These are phyloP conservation scores for Iselma pallidipennis DNA, from an alignment of 2,888 invertebrate species.

Conservation along the genomic window DNA sequence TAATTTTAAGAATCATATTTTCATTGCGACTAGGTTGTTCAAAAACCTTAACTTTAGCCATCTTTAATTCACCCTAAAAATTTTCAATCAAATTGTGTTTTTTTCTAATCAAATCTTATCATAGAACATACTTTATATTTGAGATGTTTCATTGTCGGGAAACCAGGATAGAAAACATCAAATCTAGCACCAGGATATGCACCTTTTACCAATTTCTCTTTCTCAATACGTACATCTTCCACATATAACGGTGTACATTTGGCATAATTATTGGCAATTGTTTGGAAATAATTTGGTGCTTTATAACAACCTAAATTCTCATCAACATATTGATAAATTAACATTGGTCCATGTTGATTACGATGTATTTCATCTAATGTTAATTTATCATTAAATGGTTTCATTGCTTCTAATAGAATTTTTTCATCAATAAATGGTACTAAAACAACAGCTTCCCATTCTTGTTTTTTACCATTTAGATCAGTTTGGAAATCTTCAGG, in stretches of 20 bases:
- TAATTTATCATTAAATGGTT: constrained; percentile 66
- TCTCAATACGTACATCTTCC: constrained; percentile 64
- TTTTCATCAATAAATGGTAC: constrained; percentile 90
- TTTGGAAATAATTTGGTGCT: constrained; percentile 68
- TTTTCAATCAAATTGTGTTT: background rate
- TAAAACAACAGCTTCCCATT: constrained; percentile 95
- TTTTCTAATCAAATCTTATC: constrained; percentile 1
- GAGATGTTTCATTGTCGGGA: constrained; percentile 88
- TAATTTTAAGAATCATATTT: constrained; percentile 78
- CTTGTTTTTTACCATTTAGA: constrained; percentile 92
- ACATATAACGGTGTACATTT: constrained; percentile 58
- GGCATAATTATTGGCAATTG: constrained; percentile 63
- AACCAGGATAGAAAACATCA: constrained; percentile 83
- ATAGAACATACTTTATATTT: constrained; percentile 67
- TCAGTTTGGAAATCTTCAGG: constrained; percentile 90
- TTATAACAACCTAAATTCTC: constrained; percentile 63
- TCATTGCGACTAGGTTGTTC: constrained; percentile 80
- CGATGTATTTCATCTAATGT: constrained; percentile 71
- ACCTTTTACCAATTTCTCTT: constrained; percentile 67
- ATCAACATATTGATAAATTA: constrained; percentile 70
- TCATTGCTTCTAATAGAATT: constrained; percentile 74
- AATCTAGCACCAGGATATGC: constrained; percentile 69
- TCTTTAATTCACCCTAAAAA: constrained; percentile 58
- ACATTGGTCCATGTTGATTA: constrained; percentile 88
- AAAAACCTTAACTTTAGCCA: constrained; percentile 83